Base-by-base conservation (phyloP, 2,888 invertebrate genomes). In the Unio pictorum region DNA sequence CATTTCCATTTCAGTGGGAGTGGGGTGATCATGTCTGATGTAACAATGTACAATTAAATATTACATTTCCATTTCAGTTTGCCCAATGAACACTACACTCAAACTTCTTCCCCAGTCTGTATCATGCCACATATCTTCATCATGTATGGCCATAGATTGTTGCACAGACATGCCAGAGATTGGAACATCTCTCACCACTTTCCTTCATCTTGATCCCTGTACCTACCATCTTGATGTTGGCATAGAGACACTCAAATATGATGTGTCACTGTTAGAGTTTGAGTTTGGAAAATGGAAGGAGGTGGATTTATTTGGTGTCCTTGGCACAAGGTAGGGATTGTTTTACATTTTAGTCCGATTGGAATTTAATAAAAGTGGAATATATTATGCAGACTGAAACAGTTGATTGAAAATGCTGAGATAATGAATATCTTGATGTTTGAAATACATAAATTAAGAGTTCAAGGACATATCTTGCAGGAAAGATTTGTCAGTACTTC, bases 121-220 rank as follows among this genome's bases (percentile, higher is more conserved):
- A 15, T 67, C 78, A 4, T 80, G 80, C 62, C 66, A 72, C 30
- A 30, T 80, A 18, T 57, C 66, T 28, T 23, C 66, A 4, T 68
- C 73, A 15, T 80, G 80, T 74, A 69, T 73, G 4, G 57, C 67
- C 23, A 65, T 80, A 11, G 67, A 72, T 4, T 76, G 76, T 59
- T 80, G 80, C 67, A 64, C 70, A 17, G 64, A 71, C 34, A 63
- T 72, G 6, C 55, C 63, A 57, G 66, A 68, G 56, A 58, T 80
- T 0, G 66, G 65, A n/a, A 61, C 69, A 23, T 61, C 68, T 5
- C 65, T 76, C 26, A 64, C 64, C 18, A 55, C 71, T 18, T 73
- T 69, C 8, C 57, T 80, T 7, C 56, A 73, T 28, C 57, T 80
- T 4, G 28, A 68, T n/a, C 64, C 76, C 8, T 80, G 80, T 66